Conservation (phyloP, 2,888 invertebrate genomes). For the Heliconius erato region DNA sequence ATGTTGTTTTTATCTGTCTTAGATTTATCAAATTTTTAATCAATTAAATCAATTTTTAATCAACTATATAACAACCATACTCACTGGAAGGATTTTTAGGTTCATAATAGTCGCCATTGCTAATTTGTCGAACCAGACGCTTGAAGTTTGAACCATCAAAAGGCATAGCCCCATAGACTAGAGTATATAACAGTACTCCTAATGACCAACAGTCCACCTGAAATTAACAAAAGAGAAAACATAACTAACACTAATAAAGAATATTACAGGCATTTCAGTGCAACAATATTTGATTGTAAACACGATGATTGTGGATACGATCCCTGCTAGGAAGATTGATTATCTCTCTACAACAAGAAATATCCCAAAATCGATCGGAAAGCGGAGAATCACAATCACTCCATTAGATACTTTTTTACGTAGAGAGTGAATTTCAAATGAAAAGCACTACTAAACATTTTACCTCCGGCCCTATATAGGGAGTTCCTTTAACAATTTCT, state of each 20-base stretch:
- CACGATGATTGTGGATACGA: too few species aligned
- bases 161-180: conserved; percentile 99
- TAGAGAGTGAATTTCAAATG: too few species aligned
- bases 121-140: conserved; percentile 97
- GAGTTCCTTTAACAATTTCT: conserved; percentile 98
- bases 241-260: background rate
- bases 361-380: too few species aligned
- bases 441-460: conserved; percentile 1
- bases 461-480: conserved; percentile 98
- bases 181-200: conserved; percentile 98
- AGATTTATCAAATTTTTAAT: background rate
- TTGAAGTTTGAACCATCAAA: conserved; percentile 99
- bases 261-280: background rate
- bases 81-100: conserved; percentile 96
- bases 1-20: too few species aligned
- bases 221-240: conserved; percentile 24
- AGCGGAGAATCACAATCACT: too few species aligned
- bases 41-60: background rate
- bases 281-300: background rate
- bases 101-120: conserved; percentile 98
- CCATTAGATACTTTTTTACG: too few species aligned
- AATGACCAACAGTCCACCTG: conserved; percentile 95
- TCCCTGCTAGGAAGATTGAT: too few species aligned
- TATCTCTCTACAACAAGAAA: too few species aligned
- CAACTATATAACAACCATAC: conserved; percentile 55